Conservation (phyloP, 2,113 vertebrate species). For the Hemicordylus capensis region DNA sequence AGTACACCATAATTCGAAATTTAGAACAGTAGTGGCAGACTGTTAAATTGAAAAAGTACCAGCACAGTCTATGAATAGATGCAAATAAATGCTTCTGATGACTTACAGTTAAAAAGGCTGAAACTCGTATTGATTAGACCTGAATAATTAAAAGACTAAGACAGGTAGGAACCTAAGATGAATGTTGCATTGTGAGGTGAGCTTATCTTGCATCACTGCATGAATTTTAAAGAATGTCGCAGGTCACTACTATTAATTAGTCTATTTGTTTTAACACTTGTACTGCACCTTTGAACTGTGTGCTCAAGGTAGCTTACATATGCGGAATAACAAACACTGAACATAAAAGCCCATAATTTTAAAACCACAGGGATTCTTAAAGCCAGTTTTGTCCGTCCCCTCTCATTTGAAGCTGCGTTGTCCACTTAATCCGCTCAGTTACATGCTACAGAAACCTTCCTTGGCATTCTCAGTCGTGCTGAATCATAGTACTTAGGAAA, state of each 20-base stretch:
- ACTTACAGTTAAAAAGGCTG: constrained; percentile 1
- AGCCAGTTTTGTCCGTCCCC: background rate
- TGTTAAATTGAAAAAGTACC: background rate
- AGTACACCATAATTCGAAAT: background rate
- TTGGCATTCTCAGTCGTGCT: background rate
- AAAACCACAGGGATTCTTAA: background rate
- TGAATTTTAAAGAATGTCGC: background rate
- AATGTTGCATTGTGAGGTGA: background rate
- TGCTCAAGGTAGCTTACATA: background rate
- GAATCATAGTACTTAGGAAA: background rate
- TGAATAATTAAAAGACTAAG: constrained; percentile 28
- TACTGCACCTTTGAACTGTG: background rate
- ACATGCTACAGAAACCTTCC: fast-evolving
- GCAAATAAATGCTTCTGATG: background rate
- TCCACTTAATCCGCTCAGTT: background rate
- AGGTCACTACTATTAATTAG: background rate
- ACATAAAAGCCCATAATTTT: background rate
- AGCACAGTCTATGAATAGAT: background rate
- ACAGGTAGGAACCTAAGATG: constrained; percentile 9
- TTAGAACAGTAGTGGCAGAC: background rate
- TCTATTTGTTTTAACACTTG: background rate
- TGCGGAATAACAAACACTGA: background rate
- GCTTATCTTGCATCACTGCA: background rate
- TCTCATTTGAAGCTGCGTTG: background rate
- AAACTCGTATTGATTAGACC: constrained; percentile 30